Evolutionary conservation across 2,888 invertebrate genomes (phyloP).

Genomic region (Julus scanicus): DNA sequence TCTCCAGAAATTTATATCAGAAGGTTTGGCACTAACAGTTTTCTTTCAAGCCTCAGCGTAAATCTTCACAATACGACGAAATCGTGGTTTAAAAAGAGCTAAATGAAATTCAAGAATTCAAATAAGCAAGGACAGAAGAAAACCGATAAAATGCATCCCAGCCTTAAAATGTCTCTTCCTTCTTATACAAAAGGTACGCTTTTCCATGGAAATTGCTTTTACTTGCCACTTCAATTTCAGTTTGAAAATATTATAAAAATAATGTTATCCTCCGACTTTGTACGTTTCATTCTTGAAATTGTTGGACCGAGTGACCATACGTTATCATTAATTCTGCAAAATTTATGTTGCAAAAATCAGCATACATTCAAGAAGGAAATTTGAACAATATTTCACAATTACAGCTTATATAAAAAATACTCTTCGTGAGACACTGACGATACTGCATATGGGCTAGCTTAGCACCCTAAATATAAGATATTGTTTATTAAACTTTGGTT

Average conservation of each 20-base stretch:
- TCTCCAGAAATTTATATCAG: neutral
- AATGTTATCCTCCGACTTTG: neutral
- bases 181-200: neutral
- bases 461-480: neutral
- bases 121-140: conserved; percentile 22
- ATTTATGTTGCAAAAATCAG: neutral
- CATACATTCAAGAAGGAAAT: neutral
- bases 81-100: conserved; percentile 40
- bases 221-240: conserved; percentile 14
- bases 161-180: conserved; percentile 18
- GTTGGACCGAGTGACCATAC: neutral
- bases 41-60: conserved; percentile 18
- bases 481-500: neutral
- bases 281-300: neutral
- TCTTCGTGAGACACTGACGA: neutral
- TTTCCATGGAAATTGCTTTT: conserved; percentile 30
- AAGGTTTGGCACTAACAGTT: conserved; percentile 23
- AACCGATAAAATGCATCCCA: conserved; percentile 35
- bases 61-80: conserved; percentile 12
- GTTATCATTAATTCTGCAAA: neutral
- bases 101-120: conserved; percentile 47
- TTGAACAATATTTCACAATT: conserved; percentile 29
- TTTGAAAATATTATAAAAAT: neutral
- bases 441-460: neutral
- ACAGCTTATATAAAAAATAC: neutral